phyloP scores from a whole-genome alignment of 2,888 invertebrate species.

The Conops quadrifasciatus region DNA sequence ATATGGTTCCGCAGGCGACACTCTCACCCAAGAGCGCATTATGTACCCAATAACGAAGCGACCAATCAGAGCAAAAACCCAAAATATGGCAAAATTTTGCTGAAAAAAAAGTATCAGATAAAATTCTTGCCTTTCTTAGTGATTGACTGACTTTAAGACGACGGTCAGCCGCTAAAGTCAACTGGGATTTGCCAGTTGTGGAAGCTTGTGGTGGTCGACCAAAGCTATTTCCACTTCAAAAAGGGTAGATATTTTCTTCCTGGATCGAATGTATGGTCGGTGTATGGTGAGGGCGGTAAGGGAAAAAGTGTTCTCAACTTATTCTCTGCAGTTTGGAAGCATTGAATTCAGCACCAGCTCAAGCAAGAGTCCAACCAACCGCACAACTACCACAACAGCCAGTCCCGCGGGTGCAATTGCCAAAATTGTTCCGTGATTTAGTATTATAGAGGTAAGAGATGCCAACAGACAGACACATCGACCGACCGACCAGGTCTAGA shows the following conservation, averaged over 20 bases:
- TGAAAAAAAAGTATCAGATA: conserved; percentile 20
- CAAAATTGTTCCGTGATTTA: conserved; percentile 56
- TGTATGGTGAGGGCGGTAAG: not conserved
- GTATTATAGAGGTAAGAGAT: conserved; percentile 30
- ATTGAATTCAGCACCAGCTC: not conserved
- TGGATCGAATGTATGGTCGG: not conserved
- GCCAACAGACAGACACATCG: not conserved
- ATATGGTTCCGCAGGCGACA: conserved; percentile 60
- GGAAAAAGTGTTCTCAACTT: too few relatives aligned
- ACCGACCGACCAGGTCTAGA: not conserved
- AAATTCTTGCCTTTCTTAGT: not conserved
- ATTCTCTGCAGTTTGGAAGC: too few relatives aligned
- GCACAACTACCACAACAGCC: not conserved
- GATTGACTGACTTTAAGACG: conserved; percentile 1
- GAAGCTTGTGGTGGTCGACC: not conserved
- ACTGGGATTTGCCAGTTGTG: not conserved
- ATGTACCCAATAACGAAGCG: conserved; percentile 39
- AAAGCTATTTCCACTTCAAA: not conserved
- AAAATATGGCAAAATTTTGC: not conserved
- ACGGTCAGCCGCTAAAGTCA: not conserved
- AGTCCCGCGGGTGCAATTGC: conserved; percentile 56
- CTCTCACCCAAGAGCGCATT: conserved; percentile 8
- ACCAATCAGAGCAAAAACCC: conserved; percentile 33
- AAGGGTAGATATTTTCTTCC: not conserved
- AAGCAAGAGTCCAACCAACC: not conserved